phyloP scores from a whole-genome alignment of 2,113 vertebrate genomes.

The Corydoras maculifer region DNA sequence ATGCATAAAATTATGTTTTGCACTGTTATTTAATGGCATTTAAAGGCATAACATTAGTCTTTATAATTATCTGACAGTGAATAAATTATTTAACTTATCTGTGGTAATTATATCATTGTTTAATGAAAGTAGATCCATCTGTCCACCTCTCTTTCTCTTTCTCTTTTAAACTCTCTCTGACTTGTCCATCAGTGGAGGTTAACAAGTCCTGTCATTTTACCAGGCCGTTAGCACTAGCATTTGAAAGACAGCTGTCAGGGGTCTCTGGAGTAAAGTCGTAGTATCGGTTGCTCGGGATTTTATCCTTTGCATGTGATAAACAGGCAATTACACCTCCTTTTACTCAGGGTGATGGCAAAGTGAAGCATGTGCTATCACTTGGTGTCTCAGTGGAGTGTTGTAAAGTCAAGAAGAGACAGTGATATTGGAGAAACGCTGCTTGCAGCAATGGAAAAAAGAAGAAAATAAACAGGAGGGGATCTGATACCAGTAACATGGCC shows the following conservation, averaged over 20 bases:
- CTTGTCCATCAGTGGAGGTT: slow-evolving; percentile 52
- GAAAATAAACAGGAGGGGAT: slow-evolving; percentile 13
- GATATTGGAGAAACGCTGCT: slow-evolving; percentile 25
- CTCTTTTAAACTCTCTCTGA: background rate
- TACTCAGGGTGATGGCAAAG: slow-evolving; percentile 81
- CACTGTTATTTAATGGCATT: too few relatives aligned
- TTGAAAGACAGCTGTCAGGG: slow-evolving; percentile 56
- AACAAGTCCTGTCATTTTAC: slow-evolving; percentile 67
- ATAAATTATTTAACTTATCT: too few relatives aligned
- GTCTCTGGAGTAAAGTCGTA: slow-evolving; percentile 57
- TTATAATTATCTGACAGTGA: too few relatives aligned
- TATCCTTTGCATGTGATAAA: slow-evolving; percentile 85
- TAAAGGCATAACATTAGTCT: too few relatives aligned
- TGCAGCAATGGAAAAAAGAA: slow-evolving; percentile 7
- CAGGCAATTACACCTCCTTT: slow-evolving; percentile 92
- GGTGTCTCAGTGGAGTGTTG: slow-evolving; percentile 78
- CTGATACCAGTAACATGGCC: slow-evolving; percentile 76
- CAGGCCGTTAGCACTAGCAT: slow-evolving; percentile 47
- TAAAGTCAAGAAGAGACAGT: slow-evolving; percentile 55
- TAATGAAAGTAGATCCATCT: background rate
- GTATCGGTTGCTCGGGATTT: slow-evolving; percentile 71
- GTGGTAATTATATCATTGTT: too few relatives aligned
- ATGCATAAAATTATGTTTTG: too few relatives aligned
- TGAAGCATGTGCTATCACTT: slow-evolving; percentile 91
- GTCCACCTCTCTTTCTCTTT: slow-evolving; percentile 13